A percentile compares a stretch with the other conserved stretches of the same genome.
phyloP scores from a whole-genome alignment of 2,797 vertebrate species.

The Pangasius krempfi region DNA sequence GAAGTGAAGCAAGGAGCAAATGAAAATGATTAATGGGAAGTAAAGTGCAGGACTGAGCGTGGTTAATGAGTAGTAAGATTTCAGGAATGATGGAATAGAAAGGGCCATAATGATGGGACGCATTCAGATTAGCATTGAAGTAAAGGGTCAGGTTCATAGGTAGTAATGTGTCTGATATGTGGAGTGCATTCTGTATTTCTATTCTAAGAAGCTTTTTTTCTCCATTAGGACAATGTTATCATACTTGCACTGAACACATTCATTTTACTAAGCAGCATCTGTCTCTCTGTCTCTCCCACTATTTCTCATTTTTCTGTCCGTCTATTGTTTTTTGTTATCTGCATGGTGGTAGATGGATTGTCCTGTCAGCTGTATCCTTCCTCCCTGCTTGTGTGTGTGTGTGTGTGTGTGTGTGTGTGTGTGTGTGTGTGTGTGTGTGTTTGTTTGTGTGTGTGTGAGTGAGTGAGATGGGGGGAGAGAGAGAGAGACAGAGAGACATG shows the following conservation, averaged over 20 bases:
- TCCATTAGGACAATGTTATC: not conserved
- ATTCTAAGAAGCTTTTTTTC: not conserved
- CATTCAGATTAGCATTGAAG: not conserved
- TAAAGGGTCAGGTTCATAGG: not conserved
- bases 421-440: conserved; percentile 18
- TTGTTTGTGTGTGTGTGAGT: not conserved
- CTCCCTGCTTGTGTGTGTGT: not conserved
- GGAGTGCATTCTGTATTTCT: not conserved
- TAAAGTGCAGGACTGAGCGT: not conserved
- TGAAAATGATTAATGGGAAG: not conserved
- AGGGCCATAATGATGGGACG: not conserved
- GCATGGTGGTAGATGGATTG: conserved; percentile 7
- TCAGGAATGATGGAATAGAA: not conserved
- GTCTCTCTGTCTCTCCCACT: not conserved
- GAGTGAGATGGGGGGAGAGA: not conserved
- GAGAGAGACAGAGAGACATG: not conserved
- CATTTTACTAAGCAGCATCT: not conserved
- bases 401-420: not conserved
- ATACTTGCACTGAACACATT: not conserved
- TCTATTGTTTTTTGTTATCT: conserved; percentile 10
- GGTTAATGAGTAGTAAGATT: not conserved
- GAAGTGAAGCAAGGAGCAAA: not conserved
- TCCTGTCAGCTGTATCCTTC: conserved; percentile 22
- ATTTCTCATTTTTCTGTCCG: not conserved
- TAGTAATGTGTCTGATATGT: not conserved